phyloP scores from a whole-genome alignment of 1,140 invertebrate genomes.

The Lycorma delicatula region DNA sequence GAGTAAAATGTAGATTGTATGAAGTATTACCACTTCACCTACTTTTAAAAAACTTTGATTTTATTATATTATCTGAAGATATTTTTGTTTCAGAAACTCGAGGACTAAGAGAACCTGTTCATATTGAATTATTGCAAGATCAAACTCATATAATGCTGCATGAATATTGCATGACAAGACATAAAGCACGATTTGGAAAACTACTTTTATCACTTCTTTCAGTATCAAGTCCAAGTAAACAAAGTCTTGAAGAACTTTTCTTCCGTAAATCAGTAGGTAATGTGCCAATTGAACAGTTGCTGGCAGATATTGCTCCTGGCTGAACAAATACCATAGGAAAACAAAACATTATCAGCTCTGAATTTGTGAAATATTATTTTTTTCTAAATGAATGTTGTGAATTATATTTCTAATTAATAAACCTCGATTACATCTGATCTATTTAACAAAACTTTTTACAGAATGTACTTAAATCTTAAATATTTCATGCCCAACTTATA shows the following conservation, averaged over 20 bases:
- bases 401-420: too few species aligned
- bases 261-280: conserved; percentile 62
- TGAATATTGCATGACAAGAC: conserved; percentile 48
- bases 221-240: conserved; percentile 44
- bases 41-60: neutral
- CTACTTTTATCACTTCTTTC: conserved; percentile 59
- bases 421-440: too few species aligned
- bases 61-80: neutral
- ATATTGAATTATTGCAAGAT: conserved; percentile 64
- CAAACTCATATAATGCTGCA: conserved; percentile 66
- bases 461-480: too few species aligned
- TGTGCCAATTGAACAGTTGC: conserved; percentile 55
- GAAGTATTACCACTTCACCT: neutral
- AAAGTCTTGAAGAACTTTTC: conserved; percentile 52
- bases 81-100: conserved; percentile 46
- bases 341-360: too few species aligned
- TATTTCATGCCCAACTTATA: too few species aligned
- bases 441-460: too few species aligned
- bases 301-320: conserved; percentile 45
- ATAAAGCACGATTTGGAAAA: conserved; percentile 55
- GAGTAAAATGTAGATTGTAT: neutral
- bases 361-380: too few species aligned
- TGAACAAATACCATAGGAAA: neutral
- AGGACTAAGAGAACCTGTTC: conserved; percentile 49
- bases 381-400: too few species aligned